Conservation (phyloP, 2,113 vertebrate genomes). For the Xyrauchen texanus region DNA sequence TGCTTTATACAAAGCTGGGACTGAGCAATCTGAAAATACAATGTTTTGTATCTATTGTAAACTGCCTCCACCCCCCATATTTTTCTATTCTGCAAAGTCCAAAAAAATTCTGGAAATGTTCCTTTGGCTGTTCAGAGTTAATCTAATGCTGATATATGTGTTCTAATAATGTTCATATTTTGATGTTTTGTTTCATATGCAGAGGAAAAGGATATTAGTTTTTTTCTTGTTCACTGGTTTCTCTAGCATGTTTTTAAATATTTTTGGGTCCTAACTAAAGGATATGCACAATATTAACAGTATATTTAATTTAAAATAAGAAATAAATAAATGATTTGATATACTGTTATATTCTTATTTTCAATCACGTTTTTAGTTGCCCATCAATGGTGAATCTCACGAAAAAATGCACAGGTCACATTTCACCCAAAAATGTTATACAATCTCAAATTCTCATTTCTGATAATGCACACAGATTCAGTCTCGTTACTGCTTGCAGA, state of each 20-base stretch:
- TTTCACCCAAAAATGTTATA: no score
- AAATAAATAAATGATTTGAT: conserved; percentile 21
- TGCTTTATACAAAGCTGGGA: not conserved
- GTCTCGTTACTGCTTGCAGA: no score
- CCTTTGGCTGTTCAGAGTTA: not conserved
- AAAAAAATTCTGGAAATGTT: not conserved
- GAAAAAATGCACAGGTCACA: no score
- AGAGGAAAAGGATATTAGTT: not conserved
- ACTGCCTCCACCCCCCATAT: not conserved
- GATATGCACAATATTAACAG: conserved; percentile 1
- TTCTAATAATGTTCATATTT: not conserved
- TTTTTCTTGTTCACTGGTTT: not conserved
- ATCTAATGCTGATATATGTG: not conserved
- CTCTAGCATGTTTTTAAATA: conserved; percentile 3
- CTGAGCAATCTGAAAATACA: not conserved
- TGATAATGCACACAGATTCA: no score
- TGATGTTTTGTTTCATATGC: not conserved
- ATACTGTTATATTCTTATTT: not conserved
- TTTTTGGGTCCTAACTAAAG: not conserved
- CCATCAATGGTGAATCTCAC: no score
- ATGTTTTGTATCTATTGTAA: not conserved
- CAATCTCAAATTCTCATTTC: no score
- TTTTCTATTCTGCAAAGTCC: not conserved
- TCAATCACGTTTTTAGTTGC: not conserved
- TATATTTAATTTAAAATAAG: conserved; percentile 9